phyloP scores from a whole-genome alignment of 2,113 vertebrate species.

The Leptocoma aspasia region DNA sequence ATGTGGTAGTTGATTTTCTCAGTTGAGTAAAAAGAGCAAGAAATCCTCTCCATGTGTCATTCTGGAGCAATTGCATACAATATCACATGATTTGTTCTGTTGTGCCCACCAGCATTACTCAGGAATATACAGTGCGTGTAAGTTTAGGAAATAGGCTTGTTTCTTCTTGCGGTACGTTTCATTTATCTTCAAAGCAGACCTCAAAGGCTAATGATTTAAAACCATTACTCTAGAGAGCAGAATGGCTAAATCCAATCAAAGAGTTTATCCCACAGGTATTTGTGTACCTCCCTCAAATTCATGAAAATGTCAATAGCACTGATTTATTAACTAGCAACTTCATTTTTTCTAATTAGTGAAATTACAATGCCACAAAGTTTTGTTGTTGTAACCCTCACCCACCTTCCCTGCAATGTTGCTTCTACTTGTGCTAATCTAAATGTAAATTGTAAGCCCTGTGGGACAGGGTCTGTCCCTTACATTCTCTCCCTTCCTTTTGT shows the following conservation, averaged over 20 bases:
- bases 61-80: background rate
- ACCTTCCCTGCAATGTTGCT: background rate
- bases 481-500: background rate
- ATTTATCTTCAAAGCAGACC: background rate
- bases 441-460: constrained; percentile 11
- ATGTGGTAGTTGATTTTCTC: background rate
- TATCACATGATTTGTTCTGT: background rate
- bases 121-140: background rate
- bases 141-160: background rate
- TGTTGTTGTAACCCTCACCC: constrained; percentile 6
- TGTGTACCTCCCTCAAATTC: background rate
- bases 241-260: background rate
- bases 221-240: background rate
- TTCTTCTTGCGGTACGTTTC: background rate
- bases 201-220: background rate
- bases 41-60: background rate
- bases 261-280: background rate
- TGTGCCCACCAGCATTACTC: background rate
- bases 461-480: background rate
- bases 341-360: constrained; percentile 6
- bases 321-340: background rate
- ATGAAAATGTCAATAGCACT: background rate
- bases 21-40: background rate
- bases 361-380: background rate
- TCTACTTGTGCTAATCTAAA: constrained; percentile 11